These are phyloP conservation scores for Aplochiton taeniatus DNA, from an alignment of 2,797 vertebrate genomes.

Conservation along the genomic window DNA sequence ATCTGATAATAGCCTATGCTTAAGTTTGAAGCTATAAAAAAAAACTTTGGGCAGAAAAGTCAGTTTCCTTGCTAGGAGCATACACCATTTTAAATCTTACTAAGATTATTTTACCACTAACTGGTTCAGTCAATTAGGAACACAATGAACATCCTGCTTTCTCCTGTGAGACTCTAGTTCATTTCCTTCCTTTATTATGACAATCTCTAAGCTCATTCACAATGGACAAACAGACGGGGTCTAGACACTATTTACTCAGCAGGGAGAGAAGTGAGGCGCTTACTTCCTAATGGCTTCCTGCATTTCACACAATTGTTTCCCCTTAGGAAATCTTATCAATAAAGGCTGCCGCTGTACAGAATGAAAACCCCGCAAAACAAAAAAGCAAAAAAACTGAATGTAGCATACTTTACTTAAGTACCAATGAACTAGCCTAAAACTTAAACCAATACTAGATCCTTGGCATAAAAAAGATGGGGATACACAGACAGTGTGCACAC, in stretches of 20 bases:
- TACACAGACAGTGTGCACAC: neutral
- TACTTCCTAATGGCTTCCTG: constrained; percentile 92
- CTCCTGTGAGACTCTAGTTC: constrained; percentile 56
- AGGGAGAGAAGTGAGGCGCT: constrained; percentile 64
- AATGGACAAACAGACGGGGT: constrained; percentile 39
- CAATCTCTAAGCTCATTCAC: constrained; percentile 62
- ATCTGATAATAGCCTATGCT: too few species aligned
- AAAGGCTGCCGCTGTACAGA: constrained; percentile 70
- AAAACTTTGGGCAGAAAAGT: neutral
- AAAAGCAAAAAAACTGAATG: constrained; percentile 37
- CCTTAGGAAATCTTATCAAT: constrained; percentile 85
- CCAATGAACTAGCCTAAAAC: constrained; percentile 17
- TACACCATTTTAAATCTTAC: constrained; percentile 39
- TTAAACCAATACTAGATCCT: too few species aligned
- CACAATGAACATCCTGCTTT: constrained; percentile 57
- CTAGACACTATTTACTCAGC: constrained; percentile 72
- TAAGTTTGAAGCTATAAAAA: too few species aligned
- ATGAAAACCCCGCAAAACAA: too few species aligned
- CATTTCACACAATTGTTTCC: constrained; percentile 90
- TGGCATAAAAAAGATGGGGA: neutral
- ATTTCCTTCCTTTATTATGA: constrained; percentile 74
- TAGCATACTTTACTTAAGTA: constrained; percentile 51
- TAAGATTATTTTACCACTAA: constrained; percentile 46
- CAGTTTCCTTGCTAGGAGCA: constrained; percentile 33
- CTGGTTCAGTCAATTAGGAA: constrained; percentile 61